A percentile compares a stretch with the other conserved stretches of the same genome.
Evolutionary conservation across 2,888 invertebrate species (phyloP).

Genomic region (Hipparchia sbordonii): DNA sequence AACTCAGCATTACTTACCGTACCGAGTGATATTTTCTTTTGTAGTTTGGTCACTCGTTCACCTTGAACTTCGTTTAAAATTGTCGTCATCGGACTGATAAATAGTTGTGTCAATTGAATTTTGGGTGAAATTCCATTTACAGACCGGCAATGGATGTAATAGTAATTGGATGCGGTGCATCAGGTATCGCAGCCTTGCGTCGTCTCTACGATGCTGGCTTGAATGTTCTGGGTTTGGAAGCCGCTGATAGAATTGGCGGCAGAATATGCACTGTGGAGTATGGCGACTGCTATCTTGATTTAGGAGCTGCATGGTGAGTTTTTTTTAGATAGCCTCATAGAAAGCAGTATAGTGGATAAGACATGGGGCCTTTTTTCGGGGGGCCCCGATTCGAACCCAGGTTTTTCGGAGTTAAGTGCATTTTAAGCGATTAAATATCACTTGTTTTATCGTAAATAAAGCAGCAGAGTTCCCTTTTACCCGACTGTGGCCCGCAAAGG

Average conservation of each 20-base stretch:
- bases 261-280: conserved; percentile 80
- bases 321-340: not conserved
- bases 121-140: conserved; percentile 38
- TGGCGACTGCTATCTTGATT: conserved; percentile 84
- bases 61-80: conserved; percentile 3
- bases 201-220: conserved; percentile 69
- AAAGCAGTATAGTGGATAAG: too few relatives aligned
- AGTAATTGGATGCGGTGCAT: conserved; percentile 83
- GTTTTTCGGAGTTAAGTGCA: too few relatives aligned
- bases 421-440: too few relatives aligned
- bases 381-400: too few relatives aligned
- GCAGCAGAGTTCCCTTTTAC: too few relatives aligned
- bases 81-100: not conserved
- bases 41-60: not conserved
- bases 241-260: conserved; percentile 85
- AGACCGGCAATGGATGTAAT: conserved; percentile 78
- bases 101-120: not conserved
- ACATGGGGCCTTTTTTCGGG: too few relatives aligned
- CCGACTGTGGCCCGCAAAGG: too few relatives aligned
- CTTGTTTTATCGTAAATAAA: too few relatives aligned
- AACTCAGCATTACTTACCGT: too few relatives aligned
- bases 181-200: conserved; percentile 80
- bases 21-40: too few relatives aligned
- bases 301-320: conserved; percentile 89
- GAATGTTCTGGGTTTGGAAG: conserved; percentile 83